Conservation (phyloP, 1,140 invertebrate species). For the Zaprionus ornatus region DNA sequence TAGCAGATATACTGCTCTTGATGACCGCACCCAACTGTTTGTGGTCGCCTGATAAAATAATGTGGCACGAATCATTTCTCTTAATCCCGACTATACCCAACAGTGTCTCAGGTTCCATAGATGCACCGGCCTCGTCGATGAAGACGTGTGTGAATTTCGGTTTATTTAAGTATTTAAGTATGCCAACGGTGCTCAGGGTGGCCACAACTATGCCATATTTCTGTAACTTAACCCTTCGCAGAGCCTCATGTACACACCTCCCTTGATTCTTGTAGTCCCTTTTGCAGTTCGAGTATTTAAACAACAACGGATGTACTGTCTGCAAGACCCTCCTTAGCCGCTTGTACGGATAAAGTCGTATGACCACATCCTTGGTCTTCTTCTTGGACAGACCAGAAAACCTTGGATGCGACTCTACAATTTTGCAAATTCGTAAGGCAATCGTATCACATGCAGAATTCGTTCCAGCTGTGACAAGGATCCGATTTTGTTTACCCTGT, state of each 20-base stretch:
- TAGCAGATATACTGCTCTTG: constrained; percentile 84
- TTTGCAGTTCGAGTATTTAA: constrained; percentile 49
- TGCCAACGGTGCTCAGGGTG: constrained; percentile 84
- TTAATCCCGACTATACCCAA: constrained; percentile 88
- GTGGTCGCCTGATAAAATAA: constrained; percentile 93
- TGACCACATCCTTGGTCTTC: not conserved
- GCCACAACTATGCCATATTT: constrained; percentile 59
- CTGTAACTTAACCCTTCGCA: constrained; percentile 26
- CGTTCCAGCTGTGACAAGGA: constrained; percentile 90
- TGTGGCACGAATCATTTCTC: constrained; percentile 79
- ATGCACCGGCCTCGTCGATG: constrained; percentile 95
- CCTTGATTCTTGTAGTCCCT: not conserved
- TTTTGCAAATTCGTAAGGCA: constrained; percentile 85
- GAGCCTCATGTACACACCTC: not conserved
- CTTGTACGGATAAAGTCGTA: constrained; percentile 42
- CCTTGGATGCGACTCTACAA: constrained; percentile 64
- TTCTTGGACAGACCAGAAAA: not conserved
- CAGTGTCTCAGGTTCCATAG: constrained; percentile 90
- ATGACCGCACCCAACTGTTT: constrained; percentile 92
- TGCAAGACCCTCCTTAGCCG: constrained; percentile 60
- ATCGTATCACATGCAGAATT: constrained; percentile 92
- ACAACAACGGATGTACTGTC: constrained; percentile 15
- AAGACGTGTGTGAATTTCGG: constrained; percentile 88
- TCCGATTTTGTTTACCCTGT: constrained; percentile 78
- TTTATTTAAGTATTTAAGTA: constrained; percentile 84